Conservation (phyloP, 2,797 vertebrate genomes). For the Malurus leucopterus region DNA sequence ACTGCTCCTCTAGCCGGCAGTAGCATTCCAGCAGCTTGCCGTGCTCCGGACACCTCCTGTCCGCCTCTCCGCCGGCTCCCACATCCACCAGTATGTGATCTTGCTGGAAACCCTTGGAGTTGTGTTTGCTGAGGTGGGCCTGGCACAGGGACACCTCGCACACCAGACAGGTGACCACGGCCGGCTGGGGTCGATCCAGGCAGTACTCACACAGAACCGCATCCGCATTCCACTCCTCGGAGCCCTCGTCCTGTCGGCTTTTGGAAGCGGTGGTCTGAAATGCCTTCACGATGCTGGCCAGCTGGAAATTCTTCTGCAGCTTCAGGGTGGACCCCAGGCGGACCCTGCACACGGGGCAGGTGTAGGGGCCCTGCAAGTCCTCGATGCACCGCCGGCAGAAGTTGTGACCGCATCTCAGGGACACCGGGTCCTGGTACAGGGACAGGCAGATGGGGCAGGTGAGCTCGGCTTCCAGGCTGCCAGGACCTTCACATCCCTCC, state of each 20-base stretch:
- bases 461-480: conserved; percentile 56
- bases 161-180: conserved; percentile 61
- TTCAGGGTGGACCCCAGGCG: not conserved
- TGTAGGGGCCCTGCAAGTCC: not conserved
- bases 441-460: conserved; percentile 76
- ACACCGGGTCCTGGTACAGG: conserved; percentile 63
- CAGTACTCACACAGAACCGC: conserved; percentile 19
- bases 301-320: not conserved
- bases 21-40: conserved; percentile 69
- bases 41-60: conserved; percentile 62
- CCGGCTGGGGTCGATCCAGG: not conserved
- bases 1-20: conserved; percentile 57
- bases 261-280: not conserved
- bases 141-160: conserved; percentile 75
- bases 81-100: conserved; percentile 65
- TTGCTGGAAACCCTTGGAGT: conserved; percentile 29
- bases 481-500: fast-evolving
- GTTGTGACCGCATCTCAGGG: conserved; percentile 75
- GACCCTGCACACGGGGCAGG: not conserved
- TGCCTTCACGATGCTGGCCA: not conserved
- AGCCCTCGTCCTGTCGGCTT: fast-evolving
- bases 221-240: fast-evolving
- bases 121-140: conserved; percentile 73
- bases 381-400: conserved; percentile 72
- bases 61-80: not conserved